Evolutionary conservation across 2,888 invertebrate species (phyloP), one percentile per base, ranked within the genome.

Genomic region (Julus scanicus): DNA sequence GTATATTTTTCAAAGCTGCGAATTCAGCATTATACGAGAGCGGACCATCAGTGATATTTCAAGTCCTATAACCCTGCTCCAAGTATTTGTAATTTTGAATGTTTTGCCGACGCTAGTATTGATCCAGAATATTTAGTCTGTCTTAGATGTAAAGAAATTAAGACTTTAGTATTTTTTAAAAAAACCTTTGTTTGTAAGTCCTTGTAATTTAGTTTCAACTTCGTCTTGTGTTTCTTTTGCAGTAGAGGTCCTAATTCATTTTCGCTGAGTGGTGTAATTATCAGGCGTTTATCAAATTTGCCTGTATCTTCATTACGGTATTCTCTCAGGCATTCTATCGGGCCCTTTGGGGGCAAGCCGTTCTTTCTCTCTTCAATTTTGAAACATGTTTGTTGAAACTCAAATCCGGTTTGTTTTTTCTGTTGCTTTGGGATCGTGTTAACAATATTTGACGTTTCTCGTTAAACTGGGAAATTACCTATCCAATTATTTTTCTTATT

Each of bases 261-360:
- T 80, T 80, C 80, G 80, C 37, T 80, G 80, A 80, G 80, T 80
- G 80, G 80, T 80, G 80, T 80, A 80, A 80, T 80, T 80, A 80
- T 80, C 80, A 80, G 80, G 80, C 80, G 80, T 80, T 80, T 80
- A 80, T 80, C 80, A 80, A 80, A 80, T 80, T 80, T 80, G 80
- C 80, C 29, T 9, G 37, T 80, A 80, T 80, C 80, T 80, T 80
- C 80, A 80, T 80, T 80, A 80, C 11, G 13, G 80, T 80, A 80
- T 37, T 37, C 37, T 80, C 80, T 80, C 80, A 80, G 80, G 80
- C 80, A 13, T 80, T 80, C 2, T 37, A 80, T 80, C 11, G 13
- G 80, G 80, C 37, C 80, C 80, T 80, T 80, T 80, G 80, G 80
- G 80, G 80, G 20, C 80, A 13, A 13, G 80, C 13, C 8, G 11